A percentile compares a stretch with the other conserved stretches of the same genome.
phyloP scores from a whole-genome alignment of 2,113 vertebrate species.

The Aegotheles bennettii region DNA sequence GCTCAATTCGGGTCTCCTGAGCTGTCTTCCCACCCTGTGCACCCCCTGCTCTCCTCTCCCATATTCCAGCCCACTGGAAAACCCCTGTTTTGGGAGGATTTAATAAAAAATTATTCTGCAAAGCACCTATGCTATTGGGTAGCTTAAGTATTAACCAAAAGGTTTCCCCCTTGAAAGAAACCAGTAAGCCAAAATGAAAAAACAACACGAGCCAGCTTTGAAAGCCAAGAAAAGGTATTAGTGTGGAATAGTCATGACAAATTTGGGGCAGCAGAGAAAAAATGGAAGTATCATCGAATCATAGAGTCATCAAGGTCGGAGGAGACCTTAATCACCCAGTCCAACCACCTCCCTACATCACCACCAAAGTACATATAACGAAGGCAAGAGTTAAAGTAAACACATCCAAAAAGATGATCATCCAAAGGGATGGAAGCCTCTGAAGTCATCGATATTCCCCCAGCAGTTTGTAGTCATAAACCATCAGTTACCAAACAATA shows the following conservation, averaged over 20 bases:
- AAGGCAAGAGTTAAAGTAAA: not conserved
- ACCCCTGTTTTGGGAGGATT: not conserved
- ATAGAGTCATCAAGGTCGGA: no score
- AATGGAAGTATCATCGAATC: no score
- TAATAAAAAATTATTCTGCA: not conserved
- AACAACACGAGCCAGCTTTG: not conserved
- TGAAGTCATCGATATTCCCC: not conserved
- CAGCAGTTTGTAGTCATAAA: not conserved
- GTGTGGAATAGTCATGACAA: not conserved
- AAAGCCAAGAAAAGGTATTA: not conserved
- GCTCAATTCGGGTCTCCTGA: not conserved
- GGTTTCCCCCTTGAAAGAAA: not conserved
- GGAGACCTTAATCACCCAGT: no score
- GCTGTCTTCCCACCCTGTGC: not conserved
- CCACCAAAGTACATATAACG: not conserved
- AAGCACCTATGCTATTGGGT: not conserved
- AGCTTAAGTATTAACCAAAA: not conserved
- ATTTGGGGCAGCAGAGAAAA: not conserved
- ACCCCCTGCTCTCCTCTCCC: not conserved
- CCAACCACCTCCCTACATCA: no score
- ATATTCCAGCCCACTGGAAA: not conserved
- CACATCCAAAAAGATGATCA: not conserved
- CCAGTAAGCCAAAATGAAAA: not conserved
- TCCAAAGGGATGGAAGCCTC: not conserved
- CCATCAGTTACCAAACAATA: not conserved